These are phyloP conservation scores for Actenoides hombroni DNA, from an alignment of 2,113 vertebrate genomes.

Conservation along the genomic window DNA sequence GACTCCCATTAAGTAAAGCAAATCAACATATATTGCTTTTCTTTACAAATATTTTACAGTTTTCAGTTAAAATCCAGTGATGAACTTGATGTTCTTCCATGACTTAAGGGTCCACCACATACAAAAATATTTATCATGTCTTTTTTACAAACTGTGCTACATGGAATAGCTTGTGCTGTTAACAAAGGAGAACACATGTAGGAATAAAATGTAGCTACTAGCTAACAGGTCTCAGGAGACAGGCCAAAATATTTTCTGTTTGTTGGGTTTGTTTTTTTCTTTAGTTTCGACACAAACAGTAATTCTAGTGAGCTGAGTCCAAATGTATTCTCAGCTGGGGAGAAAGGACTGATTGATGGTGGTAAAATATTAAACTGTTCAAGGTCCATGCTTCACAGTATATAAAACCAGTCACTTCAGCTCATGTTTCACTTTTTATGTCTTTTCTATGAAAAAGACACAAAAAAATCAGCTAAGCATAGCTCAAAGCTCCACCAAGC, in stretches of 20 bases:
- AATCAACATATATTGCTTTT: not conserved
- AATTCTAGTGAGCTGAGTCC: not conserved
- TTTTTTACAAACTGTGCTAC: not conserved
- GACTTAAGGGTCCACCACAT: not conserved
- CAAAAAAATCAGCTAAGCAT: not conserved
- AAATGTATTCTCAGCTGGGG: conserved; percentile 43
- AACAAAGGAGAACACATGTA: not conserved
- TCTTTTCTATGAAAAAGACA: conserved; percentile 36
- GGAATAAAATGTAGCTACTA: not conserved
- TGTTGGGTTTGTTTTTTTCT: not conserved
- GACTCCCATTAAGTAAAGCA: not conserved
- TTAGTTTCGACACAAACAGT: not conserved
- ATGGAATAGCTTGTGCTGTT: not conserved
- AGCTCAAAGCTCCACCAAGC: not conserved
- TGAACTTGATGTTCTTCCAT: not conserved
- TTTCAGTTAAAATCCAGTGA: not conserved
- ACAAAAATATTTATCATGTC: not conserved
- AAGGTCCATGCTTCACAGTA: conserved; percentile 43
- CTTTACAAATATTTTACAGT: not conserved
- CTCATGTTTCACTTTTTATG: conserved; percentile 66
- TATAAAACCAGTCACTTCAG: conserved; percentile 52
- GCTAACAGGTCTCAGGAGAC: not conserved
- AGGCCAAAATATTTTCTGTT: not conserved
- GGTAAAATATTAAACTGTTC: conserved; percentile 52
- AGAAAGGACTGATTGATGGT: conserved; percentile 58